Evolutionary conservation across 2,888 invertebrate species (phyloP), one percentile per base, ranked within the genome.

Genomic region (Chorisops tibialis): DNA sequence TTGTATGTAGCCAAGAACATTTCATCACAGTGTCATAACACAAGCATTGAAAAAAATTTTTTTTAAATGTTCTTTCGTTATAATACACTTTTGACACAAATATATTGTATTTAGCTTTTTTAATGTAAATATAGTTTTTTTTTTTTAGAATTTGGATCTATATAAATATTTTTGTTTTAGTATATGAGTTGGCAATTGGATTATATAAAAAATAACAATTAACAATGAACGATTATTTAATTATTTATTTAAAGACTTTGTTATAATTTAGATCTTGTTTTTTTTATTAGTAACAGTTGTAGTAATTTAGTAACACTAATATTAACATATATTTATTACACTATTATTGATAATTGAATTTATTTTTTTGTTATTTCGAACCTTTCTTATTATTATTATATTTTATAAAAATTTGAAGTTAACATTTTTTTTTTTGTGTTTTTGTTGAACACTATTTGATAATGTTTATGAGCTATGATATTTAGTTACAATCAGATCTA

Each of bases 171-270:
- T 39, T 39, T 14, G 24, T 5, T 30, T 52, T 52, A 52, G 19
- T 52, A 30, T 35, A 35, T 51, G 21, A 5, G 12, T 14, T 14
- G 24, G 16, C 19, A 50, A 50, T 50, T 30, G 49, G 30, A 43
- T 30, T 56, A 59, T 59, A 59, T 48, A 59, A 59, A 59, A n/a
- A 60, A 49, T 60, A 60, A 60, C 50, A 50, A 50, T 41, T 50
- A 60, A 60, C 49, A 50, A 60, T 22, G 59, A 48, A 48, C 47
- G 41, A 12, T 30, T 49, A 50, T 41, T 50, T 41, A 43, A 43
- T 43, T 43, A 14, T 43, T 43, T 47, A n/a, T 21, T 5, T 47
- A 21, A 11, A 45, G 18, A 45, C 18, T 21, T 22, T 24, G 24
- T 48, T 21, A 21, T 19, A 21, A 12, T 48, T 48, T 48, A 21